These are phyloP conservation scores for Rhipidura dahli DNA, from an alignment of 2,113 vertebrate species.

Conservation along the genomic window DNA sequence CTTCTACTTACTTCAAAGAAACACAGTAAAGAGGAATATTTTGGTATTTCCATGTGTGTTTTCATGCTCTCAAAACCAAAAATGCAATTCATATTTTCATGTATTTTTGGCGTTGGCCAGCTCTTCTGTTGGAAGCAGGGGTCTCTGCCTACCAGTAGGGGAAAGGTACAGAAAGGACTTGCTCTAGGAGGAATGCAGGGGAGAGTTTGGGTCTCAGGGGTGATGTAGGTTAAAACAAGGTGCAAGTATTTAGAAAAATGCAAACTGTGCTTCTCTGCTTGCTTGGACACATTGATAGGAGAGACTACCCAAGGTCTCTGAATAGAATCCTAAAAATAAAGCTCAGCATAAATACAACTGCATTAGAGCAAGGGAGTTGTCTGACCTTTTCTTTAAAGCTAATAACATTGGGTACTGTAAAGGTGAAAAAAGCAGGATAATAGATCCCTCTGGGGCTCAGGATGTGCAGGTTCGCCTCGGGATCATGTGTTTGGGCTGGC, in stretches of 20 bases:
- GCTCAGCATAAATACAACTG: background rate
- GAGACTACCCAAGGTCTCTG: background rate
- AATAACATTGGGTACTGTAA: too few species aligned
- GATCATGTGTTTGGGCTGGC: background rate
- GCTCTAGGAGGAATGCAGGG: background rate
- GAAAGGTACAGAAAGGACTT: background rate
- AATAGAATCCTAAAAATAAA: background rate
- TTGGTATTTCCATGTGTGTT: background rate
- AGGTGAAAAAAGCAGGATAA: background rate
- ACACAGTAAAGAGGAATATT: background rate
- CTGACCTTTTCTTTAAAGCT: background rate
- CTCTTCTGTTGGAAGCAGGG: background rate
- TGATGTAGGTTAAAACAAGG: background rate
- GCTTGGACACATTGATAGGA: background rate
- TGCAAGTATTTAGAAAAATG: background rate
- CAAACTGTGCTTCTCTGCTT: background rate
- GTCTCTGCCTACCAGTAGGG: fast-evolving
- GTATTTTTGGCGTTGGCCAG: background rate
- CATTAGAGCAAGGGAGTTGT: background rate
- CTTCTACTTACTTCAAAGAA: background rate
- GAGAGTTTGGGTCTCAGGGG: background rate
- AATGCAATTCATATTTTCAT: fast-evolving
- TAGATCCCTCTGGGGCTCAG: background rate
- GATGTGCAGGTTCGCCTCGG: background rate
- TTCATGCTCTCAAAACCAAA: background rate